A percentile compares a stretch with the other conserved stretches of the same genome.
Conservation (phyloP, 2,888 invertebrate genomes). For the Scelioninae gen. 2 region DNA sequence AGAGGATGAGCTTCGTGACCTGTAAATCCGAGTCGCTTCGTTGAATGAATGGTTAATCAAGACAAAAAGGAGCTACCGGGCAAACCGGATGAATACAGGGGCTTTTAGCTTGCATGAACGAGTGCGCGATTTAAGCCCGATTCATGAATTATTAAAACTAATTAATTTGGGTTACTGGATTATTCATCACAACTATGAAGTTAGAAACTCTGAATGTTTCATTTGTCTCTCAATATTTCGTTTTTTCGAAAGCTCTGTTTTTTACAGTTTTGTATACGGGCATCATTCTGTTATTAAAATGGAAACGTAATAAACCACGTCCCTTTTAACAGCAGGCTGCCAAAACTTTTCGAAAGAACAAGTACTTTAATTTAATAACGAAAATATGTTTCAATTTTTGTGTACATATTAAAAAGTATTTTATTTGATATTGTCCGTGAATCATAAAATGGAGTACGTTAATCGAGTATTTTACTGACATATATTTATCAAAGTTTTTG, state of each 20-base stretch:
- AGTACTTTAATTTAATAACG: too few species aligned
- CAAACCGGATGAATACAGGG: conserved; percentile 55
- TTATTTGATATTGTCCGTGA: too few species aligned
- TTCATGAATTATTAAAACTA: conserved; percentile 70
- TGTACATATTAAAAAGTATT: too few species aligned
- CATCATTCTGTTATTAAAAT: too few species aligned
- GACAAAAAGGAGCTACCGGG: conserved; percentile 57
- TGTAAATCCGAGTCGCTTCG: conserved; percentile 56
- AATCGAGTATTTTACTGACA: too few species aligned
- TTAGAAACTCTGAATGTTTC: conserved; percentile 44
- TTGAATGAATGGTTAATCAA: conserved; percentile 60
- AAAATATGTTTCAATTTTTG: too few species aligned
- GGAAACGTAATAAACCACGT: not conserved
- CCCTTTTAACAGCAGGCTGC: too few species aligned
- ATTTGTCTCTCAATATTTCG: conserved; percentile 41
- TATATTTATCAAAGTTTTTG: too few species aligned
- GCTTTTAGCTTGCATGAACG: conserved; percentile 53
- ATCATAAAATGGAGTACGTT: too few species aligned
- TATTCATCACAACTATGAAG: conserved; percentile 54
- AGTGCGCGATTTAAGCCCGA: conserved; percentile 59
- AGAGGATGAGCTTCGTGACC: conserved; percentile 59
- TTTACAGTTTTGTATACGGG: conserved; percentile 3
- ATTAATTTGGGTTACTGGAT: conserved; percentile 68
- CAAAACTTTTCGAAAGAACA: too few species aligned
- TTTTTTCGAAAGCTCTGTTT: conserved; percentile 22